phyloP scores from a whole-genome alignment of 2,797 vertebrate species.

The Molossus alvarezi region DNA sequence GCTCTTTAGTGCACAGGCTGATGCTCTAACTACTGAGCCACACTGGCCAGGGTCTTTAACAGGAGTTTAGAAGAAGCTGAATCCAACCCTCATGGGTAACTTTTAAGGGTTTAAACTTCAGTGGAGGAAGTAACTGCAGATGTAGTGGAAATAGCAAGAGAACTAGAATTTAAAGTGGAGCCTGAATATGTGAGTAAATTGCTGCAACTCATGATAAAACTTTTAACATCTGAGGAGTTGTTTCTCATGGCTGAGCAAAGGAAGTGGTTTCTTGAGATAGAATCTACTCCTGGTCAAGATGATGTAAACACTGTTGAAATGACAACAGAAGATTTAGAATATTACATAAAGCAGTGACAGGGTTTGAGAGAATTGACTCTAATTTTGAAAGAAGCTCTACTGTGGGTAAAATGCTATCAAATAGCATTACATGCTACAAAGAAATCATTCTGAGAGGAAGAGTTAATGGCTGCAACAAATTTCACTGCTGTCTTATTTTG shows the following conservation, averaged over 20 bases:
- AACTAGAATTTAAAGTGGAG: background rate
- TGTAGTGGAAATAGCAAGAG: background rate
- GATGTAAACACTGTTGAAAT: background rate
- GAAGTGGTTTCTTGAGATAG: background rate
- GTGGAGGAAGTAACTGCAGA: background rate
- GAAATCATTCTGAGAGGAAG: background rate
- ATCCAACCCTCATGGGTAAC: background rate
- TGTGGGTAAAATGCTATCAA: background rate
- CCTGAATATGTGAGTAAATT: background rate
- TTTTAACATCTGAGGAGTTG: background rate
- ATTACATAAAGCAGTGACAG: background rate
- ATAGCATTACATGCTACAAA: background rate
- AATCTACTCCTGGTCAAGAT: background rate
- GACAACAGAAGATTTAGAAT: background rate
- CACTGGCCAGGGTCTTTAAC: background rate
- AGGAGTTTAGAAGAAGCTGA: background rate
- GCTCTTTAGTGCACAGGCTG: too few species aligned
- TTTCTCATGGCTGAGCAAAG: background rate
- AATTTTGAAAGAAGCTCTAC: background rate
- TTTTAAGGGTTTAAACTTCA: background rate
- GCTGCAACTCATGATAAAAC: background rate
- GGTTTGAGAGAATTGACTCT: background rate
- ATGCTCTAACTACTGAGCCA: too few species aligned
- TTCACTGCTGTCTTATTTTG: background rate
- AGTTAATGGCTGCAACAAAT: background rate